A percentile compares a stretch with the other conserved stretches of the same genome.
These are phyloP conservation scores for Rhinopomastus cyanomelas DNA, from an alignment of 2,113 vertebrate genomes.

Conservation along the genomic window DNA sequence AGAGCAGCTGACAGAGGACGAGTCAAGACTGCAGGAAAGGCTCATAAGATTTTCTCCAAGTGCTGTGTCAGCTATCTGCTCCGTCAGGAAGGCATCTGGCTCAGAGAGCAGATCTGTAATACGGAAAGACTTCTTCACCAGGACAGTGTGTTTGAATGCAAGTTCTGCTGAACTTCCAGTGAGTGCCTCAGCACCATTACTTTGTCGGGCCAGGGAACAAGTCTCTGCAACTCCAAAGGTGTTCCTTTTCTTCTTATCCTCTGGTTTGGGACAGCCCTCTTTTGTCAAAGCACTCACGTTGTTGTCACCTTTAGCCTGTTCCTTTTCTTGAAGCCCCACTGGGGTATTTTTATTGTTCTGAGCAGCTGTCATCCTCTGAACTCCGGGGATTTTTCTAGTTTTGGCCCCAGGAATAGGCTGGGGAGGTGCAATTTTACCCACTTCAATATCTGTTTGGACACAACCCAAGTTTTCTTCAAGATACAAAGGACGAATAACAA, in stretches of 20 bases:
- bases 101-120: background rate
- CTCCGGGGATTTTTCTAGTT: conserved; percentile 24
- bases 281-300: background rate
- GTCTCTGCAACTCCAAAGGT: background rate
- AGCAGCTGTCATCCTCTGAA: background rate
- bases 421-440: background rate
- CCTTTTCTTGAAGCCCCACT: background rate
- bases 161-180: background rate
- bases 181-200: background rate
- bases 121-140: background rate
- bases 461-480: background rate
- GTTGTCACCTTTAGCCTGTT: background rate
- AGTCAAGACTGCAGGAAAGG: background rate
- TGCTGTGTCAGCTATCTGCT: conserved; percentile 8
- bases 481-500: background rate
- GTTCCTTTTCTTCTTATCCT: background rate
- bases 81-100: background rate
- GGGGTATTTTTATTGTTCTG: background rate
- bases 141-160: background rate
- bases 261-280: background rate
- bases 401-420: background rate
- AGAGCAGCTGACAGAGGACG: background rate
- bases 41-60: background rate
- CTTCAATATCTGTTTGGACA: background rate
- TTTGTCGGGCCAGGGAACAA: background rate